A percentile compares a stretch with the other conserved stretches of the same genome.
Conservation (phyloP, 2,888 invertebrate species). For the Limnephilus lunatus region DNA sequence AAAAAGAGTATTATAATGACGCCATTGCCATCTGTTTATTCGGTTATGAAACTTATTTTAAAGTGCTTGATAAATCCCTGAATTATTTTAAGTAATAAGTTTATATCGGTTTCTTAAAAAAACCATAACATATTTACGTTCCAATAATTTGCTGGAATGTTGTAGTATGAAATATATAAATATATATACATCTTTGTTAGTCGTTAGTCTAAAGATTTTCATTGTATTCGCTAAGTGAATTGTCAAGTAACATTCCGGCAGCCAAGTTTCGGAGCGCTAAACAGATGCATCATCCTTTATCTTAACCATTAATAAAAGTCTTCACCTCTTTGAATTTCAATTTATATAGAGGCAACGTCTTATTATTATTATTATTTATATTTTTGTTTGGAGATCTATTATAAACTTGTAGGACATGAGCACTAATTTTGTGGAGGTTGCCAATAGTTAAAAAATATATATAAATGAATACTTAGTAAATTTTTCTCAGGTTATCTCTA, state of each 20-base stretch:
- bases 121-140: too few relatives aligned
- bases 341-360: slow-evolving; percentile 46
- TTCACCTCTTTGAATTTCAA: slow-evolving; percentile 53
- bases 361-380: background rate
- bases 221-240: slow-evolving; percentile 52
- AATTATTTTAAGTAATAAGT: too few relatives aligned
- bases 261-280: background rate
- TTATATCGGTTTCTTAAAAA: too few relatives aligned
- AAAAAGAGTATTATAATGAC: too few relatives aligned
- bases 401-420: background rate
- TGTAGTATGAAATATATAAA: too few relatives aligned
- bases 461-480: too few relatives aligned
- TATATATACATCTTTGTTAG: background rate
- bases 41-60: too few relatives aligned
- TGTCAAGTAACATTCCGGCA: slow-evolving; percentile 49
- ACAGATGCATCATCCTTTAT: slow-evolving; percentile 55
- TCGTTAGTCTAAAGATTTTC: background rate
- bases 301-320: slow-evolving; percentile 61
- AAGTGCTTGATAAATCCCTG: too few relatives aligned
- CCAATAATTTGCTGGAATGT: too few relatives aligned
- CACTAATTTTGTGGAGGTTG: background rate
- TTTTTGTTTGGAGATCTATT: background rate
- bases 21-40: too few relatives aligned
- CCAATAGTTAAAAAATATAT: background rate
- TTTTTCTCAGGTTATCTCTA: too few relatives aligned